Evolutionary conservation across 2,888 invertebrate species (phyloP).

Genomic region (Rotaria sp.): DNA sequence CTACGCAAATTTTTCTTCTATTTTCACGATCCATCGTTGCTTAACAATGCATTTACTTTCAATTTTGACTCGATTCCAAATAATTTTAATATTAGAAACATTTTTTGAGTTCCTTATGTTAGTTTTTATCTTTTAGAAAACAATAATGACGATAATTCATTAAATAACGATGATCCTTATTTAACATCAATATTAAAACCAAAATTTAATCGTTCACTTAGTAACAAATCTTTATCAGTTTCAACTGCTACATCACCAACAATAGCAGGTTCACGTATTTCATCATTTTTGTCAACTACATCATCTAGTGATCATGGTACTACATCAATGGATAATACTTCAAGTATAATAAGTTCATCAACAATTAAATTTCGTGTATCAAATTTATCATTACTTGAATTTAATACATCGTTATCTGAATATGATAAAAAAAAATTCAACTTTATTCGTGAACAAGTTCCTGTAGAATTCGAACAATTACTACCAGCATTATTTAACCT

Average conservation of each 20-base stretch:
- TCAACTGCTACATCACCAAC: background rate
- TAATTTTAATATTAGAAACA: too few relatives aligned
- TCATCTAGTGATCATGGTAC: background rate
- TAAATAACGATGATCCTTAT: background rate
- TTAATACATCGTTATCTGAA: background rate
- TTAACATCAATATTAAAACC: background rate
- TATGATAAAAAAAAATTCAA: background rate
- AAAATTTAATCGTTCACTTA: background rate
- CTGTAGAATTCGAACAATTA: conserved; percentile 14
- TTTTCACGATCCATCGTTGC: too few relatives aligned
- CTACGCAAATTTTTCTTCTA: too few relatives aligned
- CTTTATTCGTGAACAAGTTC: background rate
- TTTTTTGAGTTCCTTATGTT: too few relatives aligned
- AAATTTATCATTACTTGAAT: background rate
- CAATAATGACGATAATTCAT: background rate
- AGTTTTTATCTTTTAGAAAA: background rate
- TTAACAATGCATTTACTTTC: too few relatives aligned
- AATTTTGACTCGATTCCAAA: too few relatives aligned
- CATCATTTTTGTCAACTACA: background rate
- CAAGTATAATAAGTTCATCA: background rate
- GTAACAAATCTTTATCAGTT: background rate
- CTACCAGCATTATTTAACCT: background rate
- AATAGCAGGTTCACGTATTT: background rate
- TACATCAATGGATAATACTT: background rate
- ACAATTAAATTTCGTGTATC: background rate